phyloP scores from a whole-genome alignment of 2,888 invertebrate genomes.

The Alentia gelatinosa region DNA sequence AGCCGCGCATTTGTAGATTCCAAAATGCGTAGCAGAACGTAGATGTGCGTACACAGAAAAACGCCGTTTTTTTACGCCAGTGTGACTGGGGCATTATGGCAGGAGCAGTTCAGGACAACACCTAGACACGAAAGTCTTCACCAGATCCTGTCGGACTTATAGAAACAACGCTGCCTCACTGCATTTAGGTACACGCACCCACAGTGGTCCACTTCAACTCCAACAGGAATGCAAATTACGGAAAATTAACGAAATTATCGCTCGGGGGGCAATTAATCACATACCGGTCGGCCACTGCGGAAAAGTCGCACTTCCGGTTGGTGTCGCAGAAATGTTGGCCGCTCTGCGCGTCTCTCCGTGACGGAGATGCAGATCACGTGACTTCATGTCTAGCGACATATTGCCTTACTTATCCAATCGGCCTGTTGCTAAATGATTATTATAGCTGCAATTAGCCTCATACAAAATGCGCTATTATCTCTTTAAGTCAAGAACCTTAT shows the following conservation, averaged over 20 bases:
- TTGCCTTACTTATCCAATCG: not conserved
- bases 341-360: not conserved
- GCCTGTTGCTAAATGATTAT: not conserved
- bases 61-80: too few relatives aligned
- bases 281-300: not conserved
- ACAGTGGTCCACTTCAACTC: too few relatives aligned
- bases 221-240: not conserved
- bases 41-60: too few relatives aligned
- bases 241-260: not conserved
- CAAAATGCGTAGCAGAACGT: too few relatives aligned
- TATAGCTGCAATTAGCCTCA: not conserved
- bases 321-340: not conserved
- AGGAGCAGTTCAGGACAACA: too few relatives aligned
- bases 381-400: not conserved
- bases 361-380: not conserved
- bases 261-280: not conserved
- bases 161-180: too few relatives aligned
- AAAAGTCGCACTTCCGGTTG: not conserved
- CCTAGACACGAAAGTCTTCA: too few relatives aligned
- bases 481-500: not conserved
- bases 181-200: too few relatives aligned
- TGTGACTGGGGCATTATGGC: too few relatives aligned
- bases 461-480: not conserved
- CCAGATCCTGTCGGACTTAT: too few relatives aligned
- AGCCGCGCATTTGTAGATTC: too few relatives aligned